A percentile compares a stretch with the other conserved stretches of the same genome.
phyloP scores from a whole-genome alignment of 2,113 vertebrate species.

The Vulpes lagopus region DNA sequence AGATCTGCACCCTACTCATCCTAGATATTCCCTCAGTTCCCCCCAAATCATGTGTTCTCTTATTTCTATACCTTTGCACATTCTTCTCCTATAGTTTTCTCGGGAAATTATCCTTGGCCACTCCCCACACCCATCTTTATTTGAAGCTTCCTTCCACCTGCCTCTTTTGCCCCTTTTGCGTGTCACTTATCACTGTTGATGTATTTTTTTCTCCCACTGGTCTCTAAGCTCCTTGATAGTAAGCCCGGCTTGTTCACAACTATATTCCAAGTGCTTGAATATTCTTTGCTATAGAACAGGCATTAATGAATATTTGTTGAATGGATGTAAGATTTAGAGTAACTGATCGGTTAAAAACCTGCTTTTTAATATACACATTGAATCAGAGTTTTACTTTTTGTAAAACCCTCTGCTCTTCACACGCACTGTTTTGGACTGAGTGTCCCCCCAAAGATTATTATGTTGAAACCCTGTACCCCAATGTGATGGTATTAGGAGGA shows the following conservation, averaged over 20 bases:
- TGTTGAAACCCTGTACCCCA: neutral
- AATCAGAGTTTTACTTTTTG: neutral
- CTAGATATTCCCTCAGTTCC: neutral
- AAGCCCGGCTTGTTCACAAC: neutral
- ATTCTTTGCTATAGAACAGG: neutral
- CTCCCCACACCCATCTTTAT: neutral
- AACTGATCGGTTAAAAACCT: neutral
- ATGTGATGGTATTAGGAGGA: neutral
- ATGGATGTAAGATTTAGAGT: neutral
- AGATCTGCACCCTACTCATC: neutral
- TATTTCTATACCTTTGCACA: neutral
- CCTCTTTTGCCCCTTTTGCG: neutral
- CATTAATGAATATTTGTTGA: neutral
- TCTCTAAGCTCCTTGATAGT: neutral
- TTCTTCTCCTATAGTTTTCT: neutral
- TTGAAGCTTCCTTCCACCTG: neutral
- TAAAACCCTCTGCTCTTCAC: neutral
- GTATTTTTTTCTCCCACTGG: neutral
- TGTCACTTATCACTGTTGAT: neutral
- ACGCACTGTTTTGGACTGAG: neutral
- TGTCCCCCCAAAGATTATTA: neutral
- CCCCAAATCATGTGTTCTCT: neutral
- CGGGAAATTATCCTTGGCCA: neutral
- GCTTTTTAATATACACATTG: neutral
- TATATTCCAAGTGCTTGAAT: neutral